phyloP scores from a whole-genome alignment of 1,140 invertebrate species.

The Campodea augens region DNA sequence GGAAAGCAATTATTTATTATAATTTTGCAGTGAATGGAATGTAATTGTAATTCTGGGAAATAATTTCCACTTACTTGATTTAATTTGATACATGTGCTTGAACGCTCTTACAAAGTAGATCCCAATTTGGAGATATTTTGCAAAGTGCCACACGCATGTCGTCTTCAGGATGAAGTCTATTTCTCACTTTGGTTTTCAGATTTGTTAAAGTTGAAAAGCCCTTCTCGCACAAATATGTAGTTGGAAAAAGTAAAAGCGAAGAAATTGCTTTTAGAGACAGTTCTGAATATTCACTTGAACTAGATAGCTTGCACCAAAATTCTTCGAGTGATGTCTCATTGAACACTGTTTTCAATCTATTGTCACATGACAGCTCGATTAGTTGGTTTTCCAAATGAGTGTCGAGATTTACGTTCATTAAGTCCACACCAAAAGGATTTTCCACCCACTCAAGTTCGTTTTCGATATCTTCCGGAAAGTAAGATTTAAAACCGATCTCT shows the following conservation, averaged over 20 bases:
- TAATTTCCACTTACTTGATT: too few relatives aligned
- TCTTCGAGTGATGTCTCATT: background rate
- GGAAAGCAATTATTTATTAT: too few relatives aligned
- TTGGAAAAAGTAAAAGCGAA: background rate
- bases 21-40: too few relatives aligned
- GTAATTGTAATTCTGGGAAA: too few relatives aligned
- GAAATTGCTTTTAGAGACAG: background rate
- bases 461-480: background rate
- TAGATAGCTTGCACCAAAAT: background rate
- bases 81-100: too few relatives aligned
- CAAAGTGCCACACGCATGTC: too few relatives aligned
- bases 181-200: too few relatives aligned
- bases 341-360: background rate
- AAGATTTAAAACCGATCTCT: background rate
- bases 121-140: too few relatives aligned
- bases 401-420: background rate
- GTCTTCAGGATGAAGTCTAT: too few relatives aligned
- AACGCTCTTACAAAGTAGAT: too few relatives aligned
- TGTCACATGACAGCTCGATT: background rate
- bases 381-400: background rate
- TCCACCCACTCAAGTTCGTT: background rate
- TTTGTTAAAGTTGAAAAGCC: too few relatives aligned
- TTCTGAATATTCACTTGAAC: background rate
- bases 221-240: conserved; percentile 1
- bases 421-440: background rate